Conservation (phyloP, 2,797 vertebrate species). For the Rhodeus uyekii region DNA sequence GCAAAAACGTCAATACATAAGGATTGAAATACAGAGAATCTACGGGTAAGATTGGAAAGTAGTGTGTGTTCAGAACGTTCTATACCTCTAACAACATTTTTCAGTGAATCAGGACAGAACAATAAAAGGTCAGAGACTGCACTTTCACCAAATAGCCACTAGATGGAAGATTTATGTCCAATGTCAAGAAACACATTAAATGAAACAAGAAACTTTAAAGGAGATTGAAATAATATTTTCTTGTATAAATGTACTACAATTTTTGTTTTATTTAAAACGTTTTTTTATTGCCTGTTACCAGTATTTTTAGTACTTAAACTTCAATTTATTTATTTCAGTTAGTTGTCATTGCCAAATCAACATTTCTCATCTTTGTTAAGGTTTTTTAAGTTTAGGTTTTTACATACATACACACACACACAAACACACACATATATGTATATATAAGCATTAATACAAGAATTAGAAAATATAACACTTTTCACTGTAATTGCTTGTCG, state of each 20-base stretch:
- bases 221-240: too few species aligned
- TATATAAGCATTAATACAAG: not conserved
- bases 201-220: not conserved
- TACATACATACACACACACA: too few species aligned
- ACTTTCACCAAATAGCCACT: conserved; percentile 52
- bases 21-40: not conserved
- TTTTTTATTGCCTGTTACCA: too few species aligned
- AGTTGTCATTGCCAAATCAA: too few species aligned
- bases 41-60: not conserved
- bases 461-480: not conserved
- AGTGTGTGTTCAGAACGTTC: not conserved
- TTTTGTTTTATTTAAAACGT: too few species aligned
- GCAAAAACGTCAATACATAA: not conserved
- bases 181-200: not conserved
- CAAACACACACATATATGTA: too few species aligned
- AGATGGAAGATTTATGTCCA: conserved; percentile 46
- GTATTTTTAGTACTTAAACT: too few species aligned
- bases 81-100: not conserved
- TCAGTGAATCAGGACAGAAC: not conserved
- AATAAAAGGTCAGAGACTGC: not conserved
- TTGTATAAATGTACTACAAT: too few species aligned
- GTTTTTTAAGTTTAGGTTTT: too few species aligned
- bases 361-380: too few species aligned
- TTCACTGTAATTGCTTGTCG: not conserved
- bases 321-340: too few species aligned